Conservation (phyloP, 2,797 vertebrate species). For the Tachyglossus aculeatus region DNA sequence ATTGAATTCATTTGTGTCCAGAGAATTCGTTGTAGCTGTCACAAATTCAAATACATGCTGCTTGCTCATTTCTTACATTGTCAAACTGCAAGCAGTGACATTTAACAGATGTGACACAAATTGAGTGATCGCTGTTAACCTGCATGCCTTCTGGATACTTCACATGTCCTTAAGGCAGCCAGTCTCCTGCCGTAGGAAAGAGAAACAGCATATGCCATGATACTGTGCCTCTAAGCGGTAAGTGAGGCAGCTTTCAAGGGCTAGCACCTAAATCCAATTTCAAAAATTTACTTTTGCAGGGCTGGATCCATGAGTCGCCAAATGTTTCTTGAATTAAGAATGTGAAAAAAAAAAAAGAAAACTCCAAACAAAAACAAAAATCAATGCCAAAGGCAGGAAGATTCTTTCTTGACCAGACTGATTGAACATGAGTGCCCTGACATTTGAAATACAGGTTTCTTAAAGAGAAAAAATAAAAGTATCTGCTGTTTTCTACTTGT, state of each 20-base stretch:
- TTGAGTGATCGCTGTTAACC: constrained; percentile 26
- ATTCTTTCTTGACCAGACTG: neutral
- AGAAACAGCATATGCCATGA: neutral
- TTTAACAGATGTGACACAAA: constrained; percentile 39
- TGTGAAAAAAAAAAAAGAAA: neutral
- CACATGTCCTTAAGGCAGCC: constrained; percentile 1
- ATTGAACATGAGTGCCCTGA: constrained; percentile 18
- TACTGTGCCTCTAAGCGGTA: neutral
- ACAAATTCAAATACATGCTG: neutral
- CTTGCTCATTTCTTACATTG: constrained; percentile 22
- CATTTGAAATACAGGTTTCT: constrained; percentile 2
- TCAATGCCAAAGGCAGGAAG: constrained; percentile 27
- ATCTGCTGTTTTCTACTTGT: constrained; percentile 5
- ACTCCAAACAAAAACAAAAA: neutral
- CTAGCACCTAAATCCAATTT: constrained; percentile 16
- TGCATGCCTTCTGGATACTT: constrained; percentile 24
- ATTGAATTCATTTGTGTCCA: neutral
- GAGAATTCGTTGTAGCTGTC: neutral
- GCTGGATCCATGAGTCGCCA: constrained; percentile 29
- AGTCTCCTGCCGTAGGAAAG: neutral
- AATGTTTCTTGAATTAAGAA: neutral
- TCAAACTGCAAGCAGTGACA: constrained; percentile 30
- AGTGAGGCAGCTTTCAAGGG: neutral
- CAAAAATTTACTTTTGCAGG: constrained; percentile 27
- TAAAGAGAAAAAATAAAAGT: constrained; percentile 19